Conservation (phyloP, 2,113 vertebrate genomes). For the Hippocampus abdominalis region DNA sequence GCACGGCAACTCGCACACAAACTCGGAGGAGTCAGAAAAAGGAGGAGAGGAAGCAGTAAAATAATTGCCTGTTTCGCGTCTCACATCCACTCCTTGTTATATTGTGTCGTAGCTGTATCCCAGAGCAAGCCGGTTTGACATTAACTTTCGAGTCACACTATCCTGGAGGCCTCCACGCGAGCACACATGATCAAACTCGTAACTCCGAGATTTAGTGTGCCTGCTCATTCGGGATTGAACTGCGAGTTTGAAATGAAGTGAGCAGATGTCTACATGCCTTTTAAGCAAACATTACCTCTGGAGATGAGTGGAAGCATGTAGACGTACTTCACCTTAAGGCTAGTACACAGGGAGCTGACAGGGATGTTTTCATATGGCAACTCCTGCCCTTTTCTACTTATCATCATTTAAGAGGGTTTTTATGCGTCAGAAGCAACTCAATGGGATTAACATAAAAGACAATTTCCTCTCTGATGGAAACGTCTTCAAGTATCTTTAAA, state of each 20-base stretch:
- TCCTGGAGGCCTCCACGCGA: slow-evolving; percentile 2
- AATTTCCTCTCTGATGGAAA: slow-evolving; percentile 5
- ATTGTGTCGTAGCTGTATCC: neutral
- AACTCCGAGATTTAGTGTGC: slow-evolving; percentile 3
- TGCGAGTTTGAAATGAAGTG: slow-evolving; percentile 1
- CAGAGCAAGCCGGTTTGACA: slow-evolving; percentile 8
- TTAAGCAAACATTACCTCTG: slow-evolving; percentile 5
- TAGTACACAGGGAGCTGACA: slow-evolving; percentile 15
- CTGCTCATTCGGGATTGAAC: slow-evolving; percentile 8
- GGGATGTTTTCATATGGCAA: slow-evolving; percentile 3
- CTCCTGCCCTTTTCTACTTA: slow-evolving; percentile 6
- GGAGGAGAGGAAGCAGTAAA: slow-evolving; percentile 4
- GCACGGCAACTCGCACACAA: neutral
- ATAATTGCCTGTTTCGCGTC: slow-evolving; percentile 7
- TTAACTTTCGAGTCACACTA: slow-evolving; percentile 10
- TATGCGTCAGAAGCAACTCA: neutral
- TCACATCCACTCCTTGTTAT: slow-evolving; percentile 5
- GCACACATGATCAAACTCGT: slow-evolving; percentile 11
- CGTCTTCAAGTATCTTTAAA: neutral
- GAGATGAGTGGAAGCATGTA: slow-evolving; percentile 8
- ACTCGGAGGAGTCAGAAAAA: neutral
- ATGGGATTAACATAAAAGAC: slow-evolving; percentile 3
- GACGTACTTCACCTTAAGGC: slow-evolving; percentile 1
- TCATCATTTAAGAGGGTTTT: slow-evolving; percentile 3
- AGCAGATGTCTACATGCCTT: slow-evolving; percentile 11